Evolutionary conservation across 2,797 vertebrate species (phyloP).

Genomic region (Sebastes cheni): DNA sequence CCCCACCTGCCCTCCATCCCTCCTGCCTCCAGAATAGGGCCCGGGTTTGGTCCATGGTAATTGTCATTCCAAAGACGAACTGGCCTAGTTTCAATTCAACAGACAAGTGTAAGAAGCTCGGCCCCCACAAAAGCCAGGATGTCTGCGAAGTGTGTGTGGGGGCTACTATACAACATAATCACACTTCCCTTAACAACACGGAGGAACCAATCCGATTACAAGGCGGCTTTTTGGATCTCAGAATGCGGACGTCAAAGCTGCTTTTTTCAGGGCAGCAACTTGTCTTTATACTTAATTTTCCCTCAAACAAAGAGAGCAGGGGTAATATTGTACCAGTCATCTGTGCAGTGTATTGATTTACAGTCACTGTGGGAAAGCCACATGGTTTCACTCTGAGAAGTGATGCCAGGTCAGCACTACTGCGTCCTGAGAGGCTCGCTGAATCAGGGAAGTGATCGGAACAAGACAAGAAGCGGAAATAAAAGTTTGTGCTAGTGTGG

Average conservation of each 20-base stretch:
- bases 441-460: constrained; percentile 7
- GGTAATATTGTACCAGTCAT: neutral
- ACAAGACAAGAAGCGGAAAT: neutral
- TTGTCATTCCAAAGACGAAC: constrained; percentile 93
- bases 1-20: constrained; percentile 41
- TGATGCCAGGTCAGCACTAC: constrained; percentile 3
- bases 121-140: constrained; percentile 65
- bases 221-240: constrained; percentile 14
- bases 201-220: constrained; percentile 67
- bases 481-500: neutral
- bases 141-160: constrained; percentile 56
- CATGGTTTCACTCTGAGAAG: neutral
- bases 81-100: constrained; percentile 91
- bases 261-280: neutral
- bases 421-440: neutral
- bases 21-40: constrained; percentile 72
- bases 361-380: neutral
- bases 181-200: constrained; percentile 42
- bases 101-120: constrained; percentile 70
- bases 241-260: neutral
- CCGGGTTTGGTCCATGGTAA: constrained; percentile 83
- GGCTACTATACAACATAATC: constrained; percentile 56
- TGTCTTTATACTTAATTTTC: neutral
- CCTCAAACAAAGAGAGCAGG: neutral
- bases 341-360: neutral